Evolutionary conservation across 2,113 vertebrate species (phyloP), one percentile per base, ranked within the genome.

Genomic region (Ciconia maguari): DNA sequence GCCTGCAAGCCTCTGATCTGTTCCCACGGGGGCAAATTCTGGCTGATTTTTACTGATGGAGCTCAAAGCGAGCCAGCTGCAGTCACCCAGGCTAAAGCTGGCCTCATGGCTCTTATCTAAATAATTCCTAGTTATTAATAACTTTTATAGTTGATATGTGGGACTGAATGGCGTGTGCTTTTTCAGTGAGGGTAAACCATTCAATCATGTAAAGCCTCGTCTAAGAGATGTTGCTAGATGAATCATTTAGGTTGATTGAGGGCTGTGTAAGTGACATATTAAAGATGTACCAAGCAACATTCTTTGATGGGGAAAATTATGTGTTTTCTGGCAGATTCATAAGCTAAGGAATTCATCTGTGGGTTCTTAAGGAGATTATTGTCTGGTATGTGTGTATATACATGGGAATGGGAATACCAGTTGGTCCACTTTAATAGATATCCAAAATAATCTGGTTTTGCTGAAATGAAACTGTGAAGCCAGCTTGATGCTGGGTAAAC

Each of bases 291-390:
- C 96, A 96, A 93, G 72, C 89, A 94, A 70, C 97, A 96, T 96
- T 97, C 96, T 90, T 96, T 93, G 94, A 95, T 95, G 91, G 83
- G 49, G 94, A 94, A 97, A 95, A 97, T 95, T 85, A 95, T 91
- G 91, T 93, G 89, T 81, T 94, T 96, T 96, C 90, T 97, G 96
- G 96, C 89, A 95, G 96, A 96, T 96, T 91, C 95, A 81, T 87
- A 94, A 90, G 32, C 58, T 77, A 27, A 95, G 89, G 89, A 96
- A 96, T 96, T 93, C 74, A 86, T 93, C 79, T 96, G 94, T 70
- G 94, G 79, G 90, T 88, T 88, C 82, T 94, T 95, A 93, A 90
- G 87, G 89, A 95, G 93, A 93, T 91, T 91, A 57, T 93, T 95
- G 89, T 88, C 92, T 96, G 93, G 42, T 93, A 86, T 94, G 71